Base-by-base conservation (phyloP, 2,797 vertebrate species). In the Enteromius trimaculatus region DNA sequence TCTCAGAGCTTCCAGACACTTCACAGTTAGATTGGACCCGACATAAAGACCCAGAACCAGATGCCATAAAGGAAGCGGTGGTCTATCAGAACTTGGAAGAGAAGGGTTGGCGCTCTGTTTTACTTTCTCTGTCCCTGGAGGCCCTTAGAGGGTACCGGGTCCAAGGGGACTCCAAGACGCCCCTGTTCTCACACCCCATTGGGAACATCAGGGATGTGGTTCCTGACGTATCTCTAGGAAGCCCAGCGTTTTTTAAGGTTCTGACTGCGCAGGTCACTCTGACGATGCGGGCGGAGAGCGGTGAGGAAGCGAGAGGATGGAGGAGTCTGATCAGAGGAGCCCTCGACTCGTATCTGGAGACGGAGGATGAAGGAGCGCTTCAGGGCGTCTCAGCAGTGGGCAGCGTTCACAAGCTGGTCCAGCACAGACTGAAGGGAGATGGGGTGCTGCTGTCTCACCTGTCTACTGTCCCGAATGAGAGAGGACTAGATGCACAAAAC, bases 81-180 rank as follows among this genome's bases (percentile, higher is more conserved):
- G 90, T 99, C 55, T 97, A 97, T 85, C 76, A 95, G 0, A 93
- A 91, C 53, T 90, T 95, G 0, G 79, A 95, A 0, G 95, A 96
- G 23, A 94, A 91, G 83, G 92, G 88, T 0, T 99, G 97, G 97
- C 53, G 84, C 0, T 95, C 95, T 1, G 93, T 94, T 23, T 90
- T 98, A 64, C 97, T 99, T 78, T 98, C 97, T 17, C 93, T 99
- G 11, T 98, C 97, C 1, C 84, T 97, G 47, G 97, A 97, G 88
- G 88, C 94, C 1, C 87, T 99, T 21, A 96, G 95, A 83, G 97
- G 95, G 76, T 99, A 97, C 84, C 90, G 85, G 2, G 77, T 96
- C 6, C 93, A 93, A 53, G 95, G 94, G 2, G 90, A 89, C 0
- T 93, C 93, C 62, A 99, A 99, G 91, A 74, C 92, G 21, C 85